Evolutionary conservation across 2,113 vertebrate genomes (phyloP).

Genomic region (Trematomus loennbergii): DNA sequence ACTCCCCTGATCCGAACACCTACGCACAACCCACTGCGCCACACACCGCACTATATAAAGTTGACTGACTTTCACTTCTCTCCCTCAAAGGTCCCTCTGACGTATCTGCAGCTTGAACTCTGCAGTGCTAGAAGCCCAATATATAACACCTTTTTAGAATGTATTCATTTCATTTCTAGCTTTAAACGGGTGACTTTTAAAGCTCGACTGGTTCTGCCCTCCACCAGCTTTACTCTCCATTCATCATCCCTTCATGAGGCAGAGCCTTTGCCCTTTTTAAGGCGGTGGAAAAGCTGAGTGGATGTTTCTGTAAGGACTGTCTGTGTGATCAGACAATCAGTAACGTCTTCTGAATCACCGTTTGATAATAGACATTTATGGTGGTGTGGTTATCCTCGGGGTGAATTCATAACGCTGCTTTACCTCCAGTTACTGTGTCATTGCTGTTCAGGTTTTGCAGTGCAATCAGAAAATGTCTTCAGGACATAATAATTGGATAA

Average conservation of each 20-base stretch:
- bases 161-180: slow-evolving; percentile 15
- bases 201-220: slow-evolving; percentile 20
- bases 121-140: neutral
- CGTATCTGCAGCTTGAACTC: neutral
- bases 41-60: too few species aligned
- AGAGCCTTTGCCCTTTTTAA: slow-evolving; percentile 18
- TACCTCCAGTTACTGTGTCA: too few species aligned
- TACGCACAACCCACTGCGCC: too few species aligned
- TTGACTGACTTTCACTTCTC: neutral
- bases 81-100: neutral
- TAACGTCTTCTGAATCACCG: neutral
- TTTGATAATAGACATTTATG: slow-evolving; percentile 12
- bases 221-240: slow-evolving; percentile 30
- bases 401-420: neutral
- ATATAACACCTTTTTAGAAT: neutral
- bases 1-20: too few species aligned
- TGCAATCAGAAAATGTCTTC: too few species aligned
- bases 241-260: slow-evolving; percentile 39
- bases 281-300: slow-evolving; percentile 47
- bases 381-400: neutral
- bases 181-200: slow-evolving; percentile 47
- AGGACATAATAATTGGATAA: too few species aligned
- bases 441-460: too few species aligned
- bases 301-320: slow-evolving; percentile 14
- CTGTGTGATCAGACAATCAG: neutral